These are phyloP conservation scores for Cirrhinus molitorella DNA, from an alignment of 2,797 vertebrate genomes.

Conservation along the genomic window DNA sequence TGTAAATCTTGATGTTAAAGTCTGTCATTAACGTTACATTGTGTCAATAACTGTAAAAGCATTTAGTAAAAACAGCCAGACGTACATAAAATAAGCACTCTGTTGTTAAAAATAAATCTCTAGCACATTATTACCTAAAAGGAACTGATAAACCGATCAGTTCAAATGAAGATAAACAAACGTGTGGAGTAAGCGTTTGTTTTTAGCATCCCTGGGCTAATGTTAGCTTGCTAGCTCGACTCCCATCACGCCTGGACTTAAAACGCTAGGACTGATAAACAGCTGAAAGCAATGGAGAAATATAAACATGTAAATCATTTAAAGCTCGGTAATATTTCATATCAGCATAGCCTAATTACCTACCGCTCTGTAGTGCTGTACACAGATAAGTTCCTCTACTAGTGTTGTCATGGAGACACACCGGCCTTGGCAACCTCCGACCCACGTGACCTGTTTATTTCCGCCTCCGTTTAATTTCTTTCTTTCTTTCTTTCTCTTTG, in stretches of 20 bases:
- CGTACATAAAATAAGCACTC: not conserved
- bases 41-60: not conserved
- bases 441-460: conserved; percentile 54
- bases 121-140: not conserved
- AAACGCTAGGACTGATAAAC: not conserved
- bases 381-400: conserved; percentile 37
- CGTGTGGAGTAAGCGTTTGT: conserved; percentile 9
- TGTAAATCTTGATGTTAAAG: not conserved
- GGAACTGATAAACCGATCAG: not conserved
- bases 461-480: conserved; percentile 18
- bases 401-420: conserved; percentile 65
- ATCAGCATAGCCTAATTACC: not conserved
- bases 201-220: conserved; percentile 47
- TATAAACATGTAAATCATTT: not conserved
- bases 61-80: not conserved
- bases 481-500: conserved; percentile 1
- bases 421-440: conserved; percentile 55
- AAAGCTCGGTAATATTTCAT: not conserved
- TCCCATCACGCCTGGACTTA: not conserved
- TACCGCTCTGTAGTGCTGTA: conserved; percentile 12
- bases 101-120: not conserved
- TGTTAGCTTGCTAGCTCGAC: conserved; percentile 5
- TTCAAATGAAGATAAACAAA: not conserved
- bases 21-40: not conserved
- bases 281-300: not conserved